Evolutionary conservation across 37 sponge, comb jelly and placozoan species (phyloP).

Genomic region (Halichondria panicea): DNA sequence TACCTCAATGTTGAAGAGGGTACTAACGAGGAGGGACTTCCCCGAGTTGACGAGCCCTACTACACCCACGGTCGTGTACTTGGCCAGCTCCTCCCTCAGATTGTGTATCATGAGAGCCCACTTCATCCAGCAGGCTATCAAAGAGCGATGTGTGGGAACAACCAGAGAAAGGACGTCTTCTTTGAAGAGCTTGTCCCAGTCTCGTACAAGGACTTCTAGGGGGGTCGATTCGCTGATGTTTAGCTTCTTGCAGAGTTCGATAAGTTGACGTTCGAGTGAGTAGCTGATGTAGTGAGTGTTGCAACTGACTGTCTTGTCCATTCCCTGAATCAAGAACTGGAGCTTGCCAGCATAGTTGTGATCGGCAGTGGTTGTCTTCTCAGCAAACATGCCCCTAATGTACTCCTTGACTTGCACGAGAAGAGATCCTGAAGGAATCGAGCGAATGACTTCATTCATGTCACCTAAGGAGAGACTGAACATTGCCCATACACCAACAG

Average conservation of each 20-base stretch:
- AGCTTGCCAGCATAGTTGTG: slow-evolving; percentile 45
- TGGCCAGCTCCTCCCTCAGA: slow-evolving; percentile 57
- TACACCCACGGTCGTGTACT: slow-evolving; percentile 58
- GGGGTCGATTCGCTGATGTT: slow-evolving; percentile 10
- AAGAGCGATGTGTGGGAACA: slow-evolving; percentile 10
- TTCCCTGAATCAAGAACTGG: slow-evolving; percentile 50
- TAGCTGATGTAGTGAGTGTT: slow-evolving; percentile 62
- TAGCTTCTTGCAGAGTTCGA: slow-evolving; percentile 39
- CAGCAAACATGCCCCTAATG: slow-evolving; percentile 31
- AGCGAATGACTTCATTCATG: slow-evolving; percentile 13
- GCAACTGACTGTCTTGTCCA: slow-evolving; percentile 51
- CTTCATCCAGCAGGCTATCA: slow-evolving; percentile 70
- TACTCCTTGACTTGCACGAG: slow-evolving; percentile 42
- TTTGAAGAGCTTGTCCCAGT: slow-evolving; percentile 55
- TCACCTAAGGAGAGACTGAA: slow-evolving; percentile 47
- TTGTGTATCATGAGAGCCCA: slow-evolving; percentile 61
- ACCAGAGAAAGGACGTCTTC: slow-evolving; percentile 40
- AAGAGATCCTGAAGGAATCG: slow-evolving; percentile 1
- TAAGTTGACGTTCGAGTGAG: slow-evolving; percentile 67
- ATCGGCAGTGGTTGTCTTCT: background rate
- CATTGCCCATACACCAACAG: slow-evolving; percentile 63
- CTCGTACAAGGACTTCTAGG: background rate
- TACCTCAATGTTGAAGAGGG: slow-evolving; percentile 52
- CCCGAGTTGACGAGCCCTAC: slow-evolving; percentile 64
- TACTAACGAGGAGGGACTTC: slow-evolving; percentile 50